Base-by-base conservation (phyloP, 2,113 vertebrate genomes). In the Cyprinodon brontotheroides region DNA sequence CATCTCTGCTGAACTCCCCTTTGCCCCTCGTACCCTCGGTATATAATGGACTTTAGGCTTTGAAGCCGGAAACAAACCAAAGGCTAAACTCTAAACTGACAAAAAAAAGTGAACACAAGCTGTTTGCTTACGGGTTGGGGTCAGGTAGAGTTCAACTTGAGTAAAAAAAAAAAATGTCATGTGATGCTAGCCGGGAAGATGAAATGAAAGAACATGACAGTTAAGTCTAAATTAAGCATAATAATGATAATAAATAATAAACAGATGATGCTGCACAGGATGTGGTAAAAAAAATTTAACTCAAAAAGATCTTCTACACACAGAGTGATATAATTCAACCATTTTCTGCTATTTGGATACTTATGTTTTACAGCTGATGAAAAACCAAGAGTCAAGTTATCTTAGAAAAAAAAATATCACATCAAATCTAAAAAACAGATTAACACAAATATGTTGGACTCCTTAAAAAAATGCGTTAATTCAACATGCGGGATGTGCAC, bases 111-210 rank as follows among this genome's bases (percentile, higher is more conserved):
- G 50, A 80, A 86, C 78, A 84, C 78, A 86, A 73, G 86, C 80
- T 71, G 75, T 70, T 74, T 41, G 67, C 62, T 73, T 50, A n/a
- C 43, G 57, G 69, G 69, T 78, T 57, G 15, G 74, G 87, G 83
- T 92, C 81, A 79, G 43, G 22, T 1, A 11, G 57, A 87, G 90
- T 87, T 89, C 89, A 83, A 66, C 73, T 62, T 65, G 65, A 8
- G 47, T 43, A 45, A 61, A 53, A 61, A 64, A 67, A 62, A 72
- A 69, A n/a, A 5, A 48, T 48, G 63, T 59, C 17, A 45, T 83
- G 79, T 82, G 68, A 65, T 83, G 72, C 72, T 61, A 60, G 67
- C 38, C 40, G 85, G 86, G 84, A 36, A 61, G 63, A 90, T 87
- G 87, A 62, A 78, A 73, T n/a, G 79, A 75, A 69, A 38, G 40